Base-by-base conservation (phyloP, 2,888 invertebrate species). In the Amorpha juglandis region DNA sequence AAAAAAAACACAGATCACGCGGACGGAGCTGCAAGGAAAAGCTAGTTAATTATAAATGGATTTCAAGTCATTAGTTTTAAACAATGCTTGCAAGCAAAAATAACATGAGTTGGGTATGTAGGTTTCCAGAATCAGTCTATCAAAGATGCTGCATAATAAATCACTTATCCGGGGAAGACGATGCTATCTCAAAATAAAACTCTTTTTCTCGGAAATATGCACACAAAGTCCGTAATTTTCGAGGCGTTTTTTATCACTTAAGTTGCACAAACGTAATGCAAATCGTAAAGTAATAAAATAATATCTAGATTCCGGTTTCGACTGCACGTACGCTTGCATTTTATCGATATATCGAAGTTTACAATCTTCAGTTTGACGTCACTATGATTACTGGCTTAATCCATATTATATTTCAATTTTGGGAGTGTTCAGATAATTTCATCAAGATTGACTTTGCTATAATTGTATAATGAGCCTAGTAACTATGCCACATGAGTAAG, bases 281-380 rank as follows among this genome's bases (percentile, higher is more conserved):
- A 52, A 68, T 14, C 42, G 47, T 64, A 63, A 58, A 63, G 53
- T 70, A 64, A 70, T 68, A 68, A 16, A 58, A 12, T 35, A 1
- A 50, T 62, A 62, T 66, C 45, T 45, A 42, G 52, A 66, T 66
- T 74, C 70, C 69, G 63, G 65, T 67, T 68, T 12, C 42, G 16
- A 67, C 70, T 70, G 73, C 70, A 63, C 66, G 42, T 63, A 51
- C 63, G 27, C 53, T 62, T 63, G 67, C 64, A 63, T 27, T 38
- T 67, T 53, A 65, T 33, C 68, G 47, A 50, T 45, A 70, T 73
- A 71, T 71, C 71, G 68, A 70, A 65, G 62, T 68, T 68, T 69
- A 69, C 69, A 63, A 66, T 52, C 62, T 62, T 45, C 65, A n/a
- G 33, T 68, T 64, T 70, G 74, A 79, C 81, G 77, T 78, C 71